Base-by-base conservation (phyloP, 1,140 invertebrate species). In the fruit fly (Drosophila melanogaster) region DNA sequence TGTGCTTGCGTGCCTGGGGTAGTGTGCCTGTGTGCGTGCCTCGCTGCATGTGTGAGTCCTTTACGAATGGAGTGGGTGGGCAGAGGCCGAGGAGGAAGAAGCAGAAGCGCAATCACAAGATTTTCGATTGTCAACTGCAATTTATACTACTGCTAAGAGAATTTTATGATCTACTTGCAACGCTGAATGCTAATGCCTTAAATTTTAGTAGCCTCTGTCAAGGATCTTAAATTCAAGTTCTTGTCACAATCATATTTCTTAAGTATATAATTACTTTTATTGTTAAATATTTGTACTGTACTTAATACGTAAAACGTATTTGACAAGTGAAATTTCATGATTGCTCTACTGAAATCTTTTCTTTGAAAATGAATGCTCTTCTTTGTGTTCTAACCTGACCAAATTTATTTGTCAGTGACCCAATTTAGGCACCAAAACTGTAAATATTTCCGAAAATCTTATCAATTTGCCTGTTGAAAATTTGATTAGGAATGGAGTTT, bases 21-120 rank as follows among this genome's bases (percentile, higher is more conserved):
- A 26, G 57, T 46, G 30, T 38, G 40, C 22, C 30, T 46, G 41
- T 33, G 47, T 26, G 22, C 22, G 41, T 60, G 30, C 19, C 40
- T n/a, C 24, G 24, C 33, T 62, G 35, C 59, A 26, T 54, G 41
- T 58, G 46, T 67, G 43, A 43, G 64, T 77, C 75, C 74, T 77
- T 69, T 35, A 38, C 50, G 11, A 38, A 46, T 46, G 65, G 35
- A 71, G 67, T 71, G 67, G 67, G 67, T 71, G 67, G 65, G 44
- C 22, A n/a, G 19, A 41, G 47, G n/a, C 41, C 15, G 41, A 43
- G 4, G 22, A 30, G 22, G 22, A 47, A 38, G 35, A 66, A 40
- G 35, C 26, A 66, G 43, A 30, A 30, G 26, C 24, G 22, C 37
- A 60, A 40, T 43, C 24, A 51, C 22, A 54, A 57, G 30, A 44